Evolutionary conservation across 2,888 invertebrate species (phyloP), one percentile per base, ranked within the genome.

Genomic region (Agonopterix alstromeriana): DNA sequence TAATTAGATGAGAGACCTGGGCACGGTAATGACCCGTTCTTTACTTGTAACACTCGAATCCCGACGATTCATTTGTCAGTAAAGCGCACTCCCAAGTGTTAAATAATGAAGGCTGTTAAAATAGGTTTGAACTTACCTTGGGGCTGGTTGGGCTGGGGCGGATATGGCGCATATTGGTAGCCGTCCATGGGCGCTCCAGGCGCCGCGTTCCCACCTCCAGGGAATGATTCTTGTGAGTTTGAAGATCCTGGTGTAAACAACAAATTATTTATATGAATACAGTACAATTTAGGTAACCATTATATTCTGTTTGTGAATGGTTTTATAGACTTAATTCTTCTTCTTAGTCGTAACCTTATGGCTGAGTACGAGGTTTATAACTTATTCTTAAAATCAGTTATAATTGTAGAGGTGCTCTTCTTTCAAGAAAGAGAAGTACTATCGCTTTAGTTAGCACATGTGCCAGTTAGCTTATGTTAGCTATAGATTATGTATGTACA

Each of bases 211-310:
- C 63, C 92, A 91, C 93, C 93, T 55, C 94, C 92, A 57, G 94
- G 94, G 90, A 97, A 97, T 64, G 97, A 95, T 82, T 97, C 97
- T 90, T 95, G 95, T 47, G 96, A 95, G 88, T 97, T 97, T 63
- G 96, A 96, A 63, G 96, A 95, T 61, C 97, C 94, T 92, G 81
- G 10, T 48, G 38, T 8, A 36, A 38, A 5, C 8, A 41, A 43
- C 40, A 14, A 36, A 42, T 8, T 11, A 42, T 14, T 14, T 8
- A 42, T 42, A 42, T 41, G 2, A n/a, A 41, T 36, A 10, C 10
- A 3, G 10, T 10, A 36, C 8, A n/a, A 38, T n/a, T 9, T 38
- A 38, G 38, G n/a, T 10, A n/a, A 38, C n/a, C 1, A n/a, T 38
- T 38, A n/a, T 38, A n/a, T 38, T 38, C n/a, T 38, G 27, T 27